Conservation (phyloP, 2,888 invertebrate species). For the Heliconius erato region DNA sequence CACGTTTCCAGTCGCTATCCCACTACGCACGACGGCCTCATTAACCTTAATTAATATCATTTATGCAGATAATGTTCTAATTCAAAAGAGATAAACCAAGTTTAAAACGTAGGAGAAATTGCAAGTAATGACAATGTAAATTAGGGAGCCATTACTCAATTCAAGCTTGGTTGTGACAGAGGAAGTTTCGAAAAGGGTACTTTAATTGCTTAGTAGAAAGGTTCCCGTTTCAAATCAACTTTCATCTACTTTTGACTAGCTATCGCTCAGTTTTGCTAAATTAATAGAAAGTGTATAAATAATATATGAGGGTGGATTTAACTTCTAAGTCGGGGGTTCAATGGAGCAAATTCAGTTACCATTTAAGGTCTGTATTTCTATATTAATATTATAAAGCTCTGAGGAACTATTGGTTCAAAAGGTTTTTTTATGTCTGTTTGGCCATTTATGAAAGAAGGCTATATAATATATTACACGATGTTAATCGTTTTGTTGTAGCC, state of each 20-base stretch:
- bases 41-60: constrained; percentile 18
- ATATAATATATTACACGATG: no score
- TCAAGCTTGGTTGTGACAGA: constrained; percentile 39
- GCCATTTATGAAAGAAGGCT: no score
- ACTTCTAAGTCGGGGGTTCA: neutral
- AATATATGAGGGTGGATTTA: neutral
- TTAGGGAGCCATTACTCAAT: constrained; percentile 39
- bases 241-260: constrained; percentile 22
- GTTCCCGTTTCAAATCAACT: constrained; percentile 25
- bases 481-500: no score
- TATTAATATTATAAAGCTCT: no score
- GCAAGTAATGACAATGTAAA: constrained; percentile 42
- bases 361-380: no score
- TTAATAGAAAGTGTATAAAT: neutral
- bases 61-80: constrained; percentile 14
- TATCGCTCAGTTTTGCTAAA: constrained; percentile 1
- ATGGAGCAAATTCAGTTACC: no score
- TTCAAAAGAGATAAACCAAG: constrained; percentile 26
- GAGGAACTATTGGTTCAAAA: no score
- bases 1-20: neutral
- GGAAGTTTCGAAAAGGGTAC: constrained; percentile 31
- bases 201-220: constrained; percentile 24
- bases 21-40: neutral
- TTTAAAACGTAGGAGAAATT: constrained; percentile 21
- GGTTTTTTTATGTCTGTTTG: no score